Evolutionary conservation across 2,797 vertebrate genomes (phyloP).

Genomic region (Acanthurus tractus): DNA sequence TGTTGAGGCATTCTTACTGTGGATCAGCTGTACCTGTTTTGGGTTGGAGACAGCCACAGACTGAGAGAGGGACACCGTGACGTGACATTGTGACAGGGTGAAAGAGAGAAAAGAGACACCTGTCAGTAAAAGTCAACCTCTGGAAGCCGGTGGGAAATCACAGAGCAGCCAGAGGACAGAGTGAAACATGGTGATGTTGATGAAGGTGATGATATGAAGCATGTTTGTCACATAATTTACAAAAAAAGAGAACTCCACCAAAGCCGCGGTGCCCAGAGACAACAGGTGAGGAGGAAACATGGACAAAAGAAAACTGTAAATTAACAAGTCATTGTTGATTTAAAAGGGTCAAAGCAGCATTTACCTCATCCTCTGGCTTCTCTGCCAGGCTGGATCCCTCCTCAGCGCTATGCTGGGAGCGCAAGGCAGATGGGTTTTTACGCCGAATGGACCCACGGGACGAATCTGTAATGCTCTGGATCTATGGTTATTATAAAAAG

Average conservation of each 20-base stretch:
- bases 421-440: conserved; percentile 89
- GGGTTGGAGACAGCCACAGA: conserved; percentile 79
- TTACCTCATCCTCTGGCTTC: conserved; percentile 92
- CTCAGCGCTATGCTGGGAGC: conserved; percentile 87
- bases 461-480: conserved; percentile 98
- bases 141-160: conserved; percentile 21
- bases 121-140: conserved; percentile 50
- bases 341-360: background rate
- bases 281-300: background rate
- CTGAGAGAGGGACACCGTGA: conserved; percentile 75
- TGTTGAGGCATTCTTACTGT: conserved; percentile 87
- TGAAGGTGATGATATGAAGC: background rate
- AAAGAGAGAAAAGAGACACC: conserved; percentile 63
- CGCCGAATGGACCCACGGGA: conserved; percentile 97
- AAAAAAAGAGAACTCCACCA: background rate
- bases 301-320: background rate
- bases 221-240: background rate
- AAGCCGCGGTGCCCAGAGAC: background rate
- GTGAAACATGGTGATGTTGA: too few relatives aligned
- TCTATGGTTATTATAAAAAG: conserved; percentile 79
- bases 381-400: conserved; percentile 89
- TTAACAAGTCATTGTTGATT: background rate
- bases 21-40: conserved; percentile 92
- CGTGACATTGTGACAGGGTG: conserved; percentile 49
- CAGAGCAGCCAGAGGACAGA: conserved; percentile 3